Conservation (phyloP, 2,797 vertebrate species). For the Eulemur rubriventer region DNA sequence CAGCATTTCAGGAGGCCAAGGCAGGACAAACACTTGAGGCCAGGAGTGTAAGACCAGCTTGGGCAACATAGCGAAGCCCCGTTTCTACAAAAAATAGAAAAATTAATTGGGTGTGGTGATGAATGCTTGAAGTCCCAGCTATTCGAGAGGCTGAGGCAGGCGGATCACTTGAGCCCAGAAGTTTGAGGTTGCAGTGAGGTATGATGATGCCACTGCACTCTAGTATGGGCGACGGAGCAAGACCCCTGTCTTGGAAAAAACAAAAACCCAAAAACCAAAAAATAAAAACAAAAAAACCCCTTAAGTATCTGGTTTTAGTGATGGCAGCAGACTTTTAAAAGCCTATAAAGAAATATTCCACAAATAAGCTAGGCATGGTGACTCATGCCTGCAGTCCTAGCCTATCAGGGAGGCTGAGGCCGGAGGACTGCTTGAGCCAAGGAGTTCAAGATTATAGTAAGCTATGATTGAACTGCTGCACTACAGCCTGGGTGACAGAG, state of each 20-base stretch:
- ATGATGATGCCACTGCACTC: neutral
- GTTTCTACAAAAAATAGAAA: neutral
- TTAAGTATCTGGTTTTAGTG: too few species aligned
- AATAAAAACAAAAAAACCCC: neutral
- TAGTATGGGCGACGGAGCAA: neutral
- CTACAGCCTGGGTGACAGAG: neutral
- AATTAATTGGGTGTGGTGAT: neutral
- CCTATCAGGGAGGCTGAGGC: neutral
- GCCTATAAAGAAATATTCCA: too few species aligned
- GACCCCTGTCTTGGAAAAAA: neutral
- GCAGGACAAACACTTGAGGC: neutral
- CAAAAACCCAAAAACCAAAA: too few species aligned
- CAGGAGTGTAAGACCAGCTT: neutral
- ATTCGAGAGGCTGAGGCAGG: neutral
- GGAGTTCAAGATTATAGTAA: neutral
- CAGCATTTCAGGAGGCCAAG: neutral
- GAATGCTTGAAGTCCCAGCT: neutral
- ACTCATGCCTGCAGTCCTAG: neutral
- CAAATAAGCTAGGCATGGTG: neutral
- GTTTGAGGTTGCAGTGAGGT: neutral
- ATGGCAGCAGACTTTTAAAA: too few species aligned
- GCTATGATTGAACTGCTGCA: neutral
- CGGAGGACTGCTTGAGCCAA: neutral
- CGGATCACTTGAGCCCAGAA: neutral
- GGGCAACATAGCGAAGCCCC: neutral